phyloP scores from a whole-genome alignment of 92 coral and sea anemone genomes.

The Heliopora coerulea region DNA sequence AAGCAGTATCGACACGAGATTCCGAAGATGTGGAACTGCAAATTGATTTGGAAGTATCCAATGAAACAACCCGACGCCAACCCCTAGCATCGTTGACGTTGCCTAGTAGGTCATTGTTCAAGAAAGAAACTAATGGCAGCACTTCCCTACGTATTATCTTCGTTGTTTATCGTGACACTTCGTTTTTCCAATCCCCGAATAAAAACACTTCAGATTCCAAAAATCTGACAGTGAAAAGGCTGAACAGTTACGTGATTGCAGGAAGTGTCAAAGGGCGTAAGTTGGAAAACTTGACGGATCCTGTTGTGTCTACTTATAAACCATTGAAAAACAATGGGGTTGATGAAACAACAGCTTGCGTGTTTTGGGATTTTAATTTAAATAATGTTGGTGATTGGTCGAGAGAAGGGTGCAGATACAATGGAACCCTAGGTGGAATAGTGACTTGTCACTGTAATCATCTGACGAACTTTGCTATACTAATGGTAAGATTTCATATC shows the following conservation, averaged over 20 bases:
- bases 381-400: conserved; percentile 46
- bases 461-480: conserved; percentile 51
- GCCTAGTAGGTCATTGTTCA: conserved; percentile 51
- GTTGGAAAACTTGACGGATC: neutral
- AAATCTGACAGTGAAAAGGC: neutral
- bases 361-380: conserved; percentile 45
- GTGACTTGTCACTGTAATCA: conserved; percentile 55
- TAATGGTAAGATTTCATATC: conserved; percentile 35
- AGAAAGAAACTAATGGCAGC: conserved; percentile 25
- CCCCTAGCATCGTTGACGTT: conserved; percentile 59
- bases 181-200: conserved; percentile 63
- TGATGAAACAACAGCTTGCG: conserved; percentile 42
- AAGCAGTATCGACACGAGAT: neutral
- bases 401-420: conserved; percentile 29
- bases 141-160: conserved; percentile 62
- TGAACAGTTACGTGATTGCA: conserved; percentile 40
- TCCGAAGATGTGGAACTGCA: no score
- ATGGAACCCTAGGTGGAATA: conserved; percentile 8
- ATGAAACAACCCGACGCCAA: neutral
- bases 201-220: neutral
- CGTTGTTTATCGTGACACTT: conserved; percentile 64
- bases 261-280: conserved; percentile 39
- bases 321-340: conserved; percentile 30
- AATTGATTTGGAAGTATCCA: neutral
- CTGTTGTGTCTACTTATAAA: conserved; percentile 14